phyloP scores from a whole-genome alignment of 2,797 vertebrate species.

The Botia almorhae region DNA sequence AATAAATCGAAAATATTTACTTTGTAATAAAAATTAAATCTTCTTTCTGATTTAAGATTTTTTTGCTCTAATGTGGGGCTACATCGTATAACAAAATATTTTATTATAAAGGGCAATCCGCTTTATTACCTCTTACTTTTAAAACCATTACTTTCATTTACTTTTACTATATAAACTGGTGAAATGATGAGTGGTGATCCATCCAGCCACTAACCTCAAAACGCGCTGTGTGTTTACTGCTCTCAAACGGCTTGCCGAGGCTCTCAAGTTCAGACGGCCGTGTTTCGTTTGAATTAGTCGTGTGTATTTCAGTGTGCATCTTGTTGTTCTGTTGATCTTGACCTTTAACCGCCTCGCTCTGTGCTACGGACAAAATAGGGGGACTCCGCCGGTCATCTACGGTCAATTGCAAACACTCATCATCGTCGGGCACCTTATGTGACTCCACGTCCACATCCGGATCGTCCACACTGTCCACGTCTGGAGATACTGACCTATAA shows the following conservation, averaged over 20 bases:
- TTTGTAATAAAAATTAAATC: no score
- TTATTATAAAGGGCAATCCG: no score
- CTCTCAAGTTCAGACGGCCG: slow-evolving; percentile 71
- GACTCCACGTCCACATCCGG: slow-evolving; percentile 95
- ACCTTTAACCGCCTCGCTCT: slow-evolving; percentile 62
- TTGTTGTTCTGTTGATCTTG: slow-evolving; percentile 66
- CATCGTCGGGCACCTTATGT: slow-evolving; percentile 86
- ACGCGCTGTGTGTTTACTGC: slow-evolving; percentile 70
- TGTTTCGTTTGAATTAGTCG: slow-evolving; percentile 67
- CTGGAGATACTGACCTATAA: slow-evolving; percentile 91
- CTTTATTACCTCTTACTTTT: no score
- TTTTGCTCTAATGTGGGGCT: no score
- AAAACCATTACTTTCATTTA: no score
- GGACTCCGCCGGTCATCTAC: slow-evolving; percentile 73
- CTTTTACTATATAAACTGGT: neutral
- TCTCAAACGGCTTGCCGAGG: slow-evolving; percentile 73
- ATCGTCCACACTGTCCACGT: slow-evolving; percentile 90
- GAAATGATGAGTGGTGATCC: neutral
- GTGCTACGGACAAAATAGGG: slow-evolving; percentile 59
- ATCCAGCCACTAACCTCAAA: slow-evolving; percentile 73
- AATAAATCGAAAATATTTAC: neutral
- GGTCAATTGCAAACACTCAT: slow-evolving; percentile 76
- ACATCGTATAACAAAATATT: no score
- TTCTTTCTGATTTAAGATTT: no score
- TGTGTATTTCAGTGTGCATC: slow-evolving; percentile 66